phyloP scores from a whole-genome alignment of 2,888 invertebrate species.

The Iselma pallidipennis region DNA sequence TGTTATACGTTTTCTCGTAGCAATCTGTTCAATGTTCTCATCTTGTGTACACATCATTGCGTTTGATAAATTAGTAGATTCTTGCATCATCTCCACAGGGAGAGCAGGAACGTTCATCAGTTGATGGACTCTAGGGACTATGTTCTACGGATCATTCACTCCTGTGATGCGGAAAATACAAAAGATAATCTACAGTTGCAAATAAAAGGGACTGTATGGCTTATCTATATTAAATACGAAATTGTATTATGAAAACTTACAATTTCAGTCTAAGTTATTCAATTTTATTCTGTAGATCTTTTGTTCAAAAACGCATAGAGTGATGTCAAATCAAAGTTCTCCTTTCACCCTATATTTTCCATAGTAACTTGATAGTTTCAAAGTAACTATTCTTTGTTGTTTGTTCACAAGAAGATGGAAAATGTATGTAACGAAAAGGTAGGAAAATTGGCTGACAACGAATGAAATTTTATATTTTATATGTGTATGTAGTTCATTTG shows the following conservation, averaged over 20 bases:
- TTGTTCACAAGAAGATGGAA: not conserved
- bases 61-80: constrained; percentile 44
- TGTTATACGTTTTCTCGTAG: not conserved
- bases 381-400: not conserved
- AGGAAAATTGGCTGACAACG: not conserved
- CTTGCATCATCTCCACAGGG: constrained; percentile 32
- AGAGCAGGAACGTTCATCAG: constrained; percentile 38
- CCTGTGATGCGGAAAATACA: constrained; percentile 35
- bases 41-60: constrained; percentile 39
- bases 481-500: not conserved
- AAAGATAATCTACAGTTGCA: constrained; percentile 28
- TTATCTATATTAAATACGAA: too few relatives aligned
- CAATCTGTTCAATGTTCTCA: not conserved
- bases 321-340: not conserved
- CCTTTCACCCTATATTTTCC: not conserved
- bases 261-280: too few relatives aligned
- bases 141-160: constrained; percentile 36
- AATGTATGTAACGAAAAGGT: not conserved
- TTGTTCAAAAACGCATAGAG: not conserved
- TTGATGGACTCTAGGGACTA: constrained; percentile 42
- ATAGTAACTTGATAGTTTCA: not conserved
- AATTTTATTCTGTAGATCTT: not conserved
- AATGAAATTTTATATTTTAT: not conserved
- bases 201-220: constrained; percentile 19
- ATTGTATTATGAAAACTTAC: too few relatives aligned